Conservation (phyloP, 2,888 invertebrate genomes). For the Pardosa pseudoannulata region DNA sequence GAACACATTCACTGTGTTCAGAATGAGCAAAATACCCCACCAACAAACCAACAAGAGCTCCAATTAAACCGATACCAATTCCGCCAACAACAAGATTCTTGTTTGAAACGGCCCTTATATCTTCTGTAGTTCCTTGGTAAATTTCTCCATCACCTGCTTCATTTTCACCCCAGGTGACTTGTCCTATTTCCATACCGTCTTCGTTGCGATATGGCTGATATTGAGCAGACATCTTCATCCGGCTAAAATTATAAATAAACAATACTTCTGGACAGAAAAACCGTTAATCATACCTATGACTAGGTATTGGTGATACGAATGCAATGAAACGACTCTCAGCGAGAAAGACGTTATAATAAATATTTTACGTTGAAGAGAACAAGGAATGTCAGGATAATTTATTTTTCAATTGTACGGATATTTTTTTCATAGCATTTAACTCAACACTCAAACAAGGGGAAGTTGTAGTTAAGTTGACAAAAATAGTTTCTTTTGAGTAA, state of each 20-base stretch:
- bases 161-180: slow-evolving; percentile 74
- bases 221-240: slow-evolving; percentile 72
- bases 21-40: slow-evolving; percentile 74
- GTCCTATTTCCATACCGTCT: slow-evolving; percentile 73
- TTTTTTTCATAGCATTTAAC: too few relatives aligned
- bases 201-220: slow-evolving; percentile 73
- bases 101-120: slow-evolving; percentile 42
- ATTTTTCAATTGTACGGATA: too few relatives aligned
- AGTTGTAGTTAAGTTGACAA: too few relatives aligned
- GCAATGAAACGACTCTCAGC: too few relatives aligned
- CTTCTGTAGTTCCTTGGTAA: slow-evolving; percentile 75
- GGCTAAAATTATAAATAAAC: slow-evolving; percentile 50
- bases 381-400: too few relatives aligned
- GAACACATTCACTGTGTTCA: slow-evolving; percentile 71
- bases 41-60: slow-evolving; percentile 73
- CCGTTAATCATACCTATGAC: neutral
- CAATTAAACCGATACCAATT: slow-evolving; percentile 67
- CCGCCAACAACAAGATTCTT: slow-evolving; percentile 69
- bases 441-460: too few relatives aligned
- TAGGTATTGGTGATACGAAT: too few relatives aligned
- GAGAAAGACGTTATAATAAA: too few relatives aligned
- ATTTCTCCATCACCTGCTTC: slow-evolving; percentile 74
- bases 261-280: slow-evolving; percentile 13
- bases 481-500: too few relatives aligned
- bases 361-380: too few relatives aligned